Base-by-base conservation (phyloP, 2,113 vertebrate species). In the Lasiurus borealis region DNA sequence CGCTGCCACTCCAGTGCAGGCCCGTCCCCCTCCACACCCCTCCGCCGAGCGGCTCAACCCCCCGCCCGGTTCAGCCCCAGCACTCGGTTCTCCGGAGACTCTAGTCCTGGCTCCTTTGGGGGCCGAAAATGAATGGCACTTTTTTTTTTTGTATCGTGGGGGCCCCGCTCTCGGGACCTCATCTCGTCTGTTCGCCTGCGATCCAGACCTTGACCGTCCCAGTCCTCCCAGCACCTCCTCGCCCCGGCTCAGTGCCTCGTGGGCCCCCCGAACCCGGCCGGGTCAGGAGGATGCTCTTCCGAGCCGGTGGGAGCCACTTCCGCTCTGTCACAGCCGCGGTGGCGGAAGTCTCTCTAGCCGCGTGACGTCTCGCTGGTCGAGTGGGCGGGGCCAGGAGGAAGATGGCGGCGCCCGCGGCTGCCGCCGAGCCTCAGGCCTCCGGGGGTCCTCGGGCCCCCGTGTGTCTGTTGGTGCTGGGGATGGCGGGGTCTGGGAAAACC, bases 401-500 rank as follows among this genome's bases (percentile, higher is more conserved):
- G 92, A 98, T 98, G 98, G 98, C 97, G 73, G 97, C 96, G 1
- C 44, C 78, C 11, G 31, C 1, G 3, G n/a, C 27, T 3, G 9
- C 31, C 0, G 40, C 54, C 0, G 82, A 62, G 3, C 15, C 2
- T 4, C 57, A 44, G 29, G 82, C 90, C 6, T 31, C 93, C 0
- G 91, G 88, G 16, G 62, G 5, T 6, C 27, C 5, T 0, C 0
- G 27, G 27, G 18, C 82, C 14, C 98, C 99, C 0, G 98, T 99
- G 64, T 99, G 99, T 77, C 98, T 99, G 8, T 97, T 99, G 25
- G 99, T 99, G 54, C 96, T 99, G 73, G 99, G 99, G 3, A 99
- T 99, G 99, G 99, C 99, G 1, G 99, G 99, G 1, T 99, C 99
- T 12, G 99, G 99, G 31, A 99, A 99, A 92, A 99, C 99, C 4